Base-by-base conservation (phyloP, 2,888 invertebrate genomes). In the Smittia sp. region DNA sequence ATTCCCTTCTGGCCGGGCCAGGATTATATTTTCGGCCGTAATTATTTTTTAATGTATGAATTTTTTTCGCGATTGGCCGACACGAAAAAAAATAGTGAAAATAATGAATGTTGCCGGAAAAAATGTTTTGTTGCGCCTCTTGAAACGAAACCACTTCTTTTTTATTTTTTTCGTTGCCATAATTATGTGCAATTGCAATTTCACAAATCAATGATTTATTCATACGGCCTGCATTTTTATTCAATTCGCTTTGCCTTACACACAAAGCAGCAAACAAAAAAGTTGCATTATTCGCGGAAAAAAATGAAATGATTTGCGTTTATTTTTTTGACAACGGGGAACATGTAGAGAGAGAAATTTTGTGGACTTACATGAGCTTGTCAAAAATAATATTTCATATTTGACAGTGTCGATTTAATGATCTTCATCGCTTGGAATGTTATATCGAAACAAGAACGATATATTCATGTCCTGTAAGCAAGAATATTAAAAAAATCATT, bases 121-220 rank as follows among this genome's bases (percentile, higher is more conserved):
- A 58, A 20, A 20, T 58, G 20, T 58, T 18, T 58, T 18, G 18
- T 58, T 20, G 15, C 58, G 58, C 58, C 58, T 20, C 58, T 9
- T 46, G 46, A 46, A 46, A 46, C 11, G 32, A 32, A 32, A 32
- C 58, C 20, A 25, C 66, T 32, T 66, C 24, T 65, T 67, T 66
- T 73, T 63, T 73, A 25, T 70, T 69, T 67, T 68, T 39, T 69
- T 74, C 18, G 20, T 52, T 63, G 65, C 72, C 75, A 52, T 75
- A 62, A 74, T 69, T 46, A 75, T 74, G 58, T 68, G 74, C 41
- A 74, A 70, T 76, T 75, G 74, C 39, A 70, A 66, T 63, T 24
- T 63, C 32, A 27, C 32, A 27, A 63, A 38, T 52, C 54, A 69
- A 69, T 69, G 54, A 69, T 69, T 54, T 54, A 69, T 69, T 69